A percentile compares a stretch with the other conserved stretches of the same genome.
Evolutionary conservation across 2,797 vertebrate genomes (phyloP).

Genomic region (Lepus townsendii): DNA sequence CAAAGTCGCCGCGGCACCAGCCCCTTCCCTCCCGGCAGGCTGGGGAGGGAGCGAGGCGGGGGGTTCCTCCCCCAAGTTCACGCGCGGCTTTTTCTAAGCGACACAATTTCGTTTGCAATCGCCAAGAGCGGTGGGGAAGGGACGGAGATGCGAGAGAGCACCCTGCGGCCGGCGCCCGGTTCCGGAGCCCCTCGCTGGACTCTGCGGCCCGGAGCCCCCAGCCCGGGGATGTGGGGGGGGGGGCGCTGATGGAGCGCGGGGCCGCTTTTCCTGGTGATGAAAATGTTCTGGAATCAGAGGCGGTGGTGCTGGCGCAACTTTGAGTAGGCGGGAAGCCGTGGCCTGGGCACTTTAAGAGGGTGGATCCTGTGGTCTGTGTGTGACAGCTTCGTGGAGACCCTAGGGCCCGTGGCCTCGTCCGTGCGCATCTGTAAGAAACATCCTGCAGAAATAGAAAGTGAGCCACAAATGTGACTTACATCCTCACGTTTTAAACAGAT

Average conservation of each 20-base stretch:
- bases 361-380: not conserved
- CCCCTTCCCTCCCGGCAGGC: not conserved
- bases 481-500: not conserved
- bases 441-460: not conserved
- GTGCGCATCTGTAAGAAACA: too few species aligned
- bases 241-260: not conserved
- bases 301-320: not conserved
- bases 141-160: not conserved
- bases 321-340: not conserved
- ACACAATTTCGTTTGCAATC: not conserved
- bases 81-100: not conserved
- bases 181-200: not conserved
- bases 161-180: too few species aligned
- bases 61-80: constrained; percentile 30
- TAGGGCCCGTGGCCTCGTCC: too few species aligned
- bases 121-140: not conserved
- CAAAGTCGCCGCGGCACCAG: constrained; percentile 48
- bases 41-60: not conserved
- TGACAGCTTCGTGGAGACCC: too few species aligned
- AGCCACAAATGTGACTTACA: not conserved
- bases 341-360: not conserved
- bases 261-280: not conserved
- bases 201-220: too few species aligned
- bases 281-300: not conserved
- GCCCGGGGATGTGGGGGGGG: too few species aligned